Conservation (phyloP, 2,113 vertebrate genomes). For the Ailuropoda melanoleuca region DNA sequence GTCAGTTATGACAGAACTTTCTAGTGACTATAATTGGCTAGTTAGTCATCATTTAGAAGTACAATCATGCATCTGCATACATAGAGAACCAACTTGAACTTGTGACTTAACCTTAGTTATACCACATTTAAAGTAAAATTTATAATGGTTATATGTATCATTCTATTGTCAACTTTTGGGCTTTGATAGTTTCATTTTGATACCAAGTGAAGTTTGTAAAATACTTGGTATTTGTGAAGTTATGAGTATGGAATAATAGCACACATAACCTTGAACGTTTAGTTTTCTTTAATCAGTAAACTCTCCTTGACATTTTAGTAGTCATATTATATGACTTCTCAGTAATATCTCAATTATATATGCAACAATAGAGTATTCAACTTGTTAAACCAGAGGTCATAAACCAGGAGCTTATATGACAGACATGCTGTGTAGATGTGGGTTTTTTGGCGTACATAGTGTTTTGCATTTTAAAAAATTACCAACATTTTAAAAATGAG, state of each 20-base stretch:
- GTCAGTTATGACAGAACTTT: constrained; percentile 45
- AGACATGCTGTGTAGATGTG: not conserved
- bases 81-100: constrained; percentile 48
- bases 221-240: not conserved
- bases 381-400: not conserved
- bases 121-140: not conserved
- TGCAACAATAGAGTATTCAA: not conserved
- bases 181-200: constrained; percentile 27
- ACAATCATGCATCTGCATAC: not conserved
- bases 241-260: not conserved
- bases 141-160: not conserved
- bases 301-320: not conserved
- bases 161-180: not conserved
- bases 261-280: not conserved
- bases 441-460: not conserved
- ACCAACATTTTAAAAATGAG: not conserved
- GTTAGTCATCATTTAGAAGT: constrained; percentile 56
- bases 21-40: constrained; percentile 53
- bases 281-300: not conserved
- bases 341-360: not conserved
- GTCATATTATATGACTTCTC: not conserved
- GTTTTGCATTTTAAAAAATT: constrained; percentile 1
- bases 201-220: not conserved
- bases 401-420: not conserved
- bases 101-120: constrained; percentile 26